Evolutionary conservation across 2,888 invertebrate genomes (phyloP).

Genomic region (Agrenia bidenticulata): DNA sequence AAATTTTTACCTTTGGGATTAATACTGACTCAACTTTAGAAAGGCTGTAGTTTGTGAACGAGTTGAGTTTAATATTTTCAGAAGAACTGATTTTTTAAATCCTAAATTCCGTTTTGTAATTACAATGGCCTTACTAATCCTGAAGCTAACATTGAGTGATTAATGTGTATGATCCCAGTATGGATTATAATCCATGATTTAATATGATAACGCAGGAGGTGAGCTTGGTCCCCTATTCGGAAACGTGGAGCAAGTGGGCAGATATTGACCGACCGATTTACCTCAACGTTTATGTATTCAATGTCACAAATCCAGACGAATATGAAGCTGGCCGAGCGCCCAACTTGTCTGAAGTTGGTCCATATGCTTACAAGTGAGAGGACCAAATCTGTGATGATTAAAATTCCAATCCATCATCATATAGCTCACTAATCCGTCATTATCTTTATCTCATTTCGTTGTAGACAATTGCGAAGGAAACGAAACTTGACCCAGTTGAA

Average conservation of each 20-base stretch:
- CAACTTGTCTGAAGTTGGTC: conserved; percentile 21
- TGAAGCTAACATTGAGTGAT: no score
- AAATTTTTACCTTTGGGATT: background rate
- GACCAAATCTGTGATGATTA: no score
- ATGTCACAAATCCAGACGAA: conserved; percentile 31
- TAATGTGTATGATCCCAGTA: no score
- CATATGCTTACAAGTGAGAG: conserved; percentile 17
- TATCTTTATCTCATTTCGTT: no score
- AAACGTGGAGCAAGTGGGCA: conserved; percentile 34
- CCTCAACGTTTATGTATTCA: conserved; percentile 27
- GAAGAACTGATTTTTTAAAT: no score
- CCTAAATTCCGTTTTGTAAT: no score
- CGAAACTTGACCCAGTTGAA: conserved; percentile 2
- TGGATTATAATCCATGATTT: background rate
- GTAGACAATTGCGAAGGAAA: conserved; percentile 18
- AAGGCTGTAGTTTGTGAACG: no score
- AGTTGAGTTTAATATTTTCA: no score
- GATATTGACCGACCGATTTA: conserved; percentile 25
- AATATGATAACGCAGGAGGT: conserved; percentile 21
- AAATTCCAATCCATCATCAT: background rate
- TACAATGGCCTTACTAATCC: no score
- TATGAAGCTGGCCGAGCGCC: conserved; percentile 12
- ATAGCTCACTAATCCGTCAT: background rate
- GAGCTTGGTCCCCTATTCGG: conserved; percentile 13
- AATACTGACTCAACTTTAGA: no score